Evolutionary conservation across 1,140 invertebrate genomes (phyloP), one percentile per base, ranked within the genome.

Genomic region (Metaphire vulgaris): DNA sequence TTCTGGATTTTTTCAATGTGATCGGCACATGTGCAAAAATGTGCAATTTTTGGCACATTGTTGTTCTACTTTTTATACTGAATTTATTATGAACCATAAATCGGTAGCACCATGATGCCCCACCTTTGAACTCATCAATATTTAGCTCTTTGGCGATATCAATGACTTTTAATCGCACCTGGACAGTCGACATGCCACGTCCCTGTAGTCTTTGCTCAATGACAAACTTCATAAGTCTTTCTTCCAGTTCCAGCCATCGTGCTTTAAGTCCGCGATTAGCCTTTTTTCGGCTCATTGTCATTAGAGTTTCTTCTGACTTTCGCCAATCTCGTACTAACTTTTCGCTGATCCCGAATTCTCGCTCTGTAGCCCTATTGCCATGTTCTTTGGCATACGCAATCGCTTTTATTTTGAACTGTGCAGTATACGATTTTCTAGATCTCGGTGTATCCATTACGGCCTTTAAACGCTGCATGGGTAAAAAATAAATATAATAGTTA

Each of bases 1-100:
- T 1, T 70, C 14, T 69, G 76, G 0, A 77, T 65, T 74, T 81
- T 79, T 1, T 14, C 21, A 0, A 79, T 74, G 0, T 79, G 28
- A 31, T 79, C 78, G 1, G 16, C 66, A 29, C 75, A 75, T 12
- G 79, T n/a, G n/a, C n/a, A n/a, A n/a, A n/a, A n/a, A n/a, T n/a
- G n/a, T n/a, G n/a, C n/a, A 31, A 33, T 80, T 79, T 65, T 80
- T 78, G 0, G n/a, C n/a, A 74, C 31, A 79, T 79, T 33, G 79
- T 79, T 1, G 78, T 80, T 1, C 66, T 30, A 34, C 79, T 78
- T 26, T 77, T 33, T 12, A 80, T 32, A 0, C 32, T n/a, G 0
- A 80, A 31, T 1, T 71, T 74, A 69, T 79, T 33, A 1, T 76
- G 65, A 0, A 76, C 69, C 71, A 80, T 75, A 65, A 80, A 80